Evolutionary conservation across 2,888 invertebrate species (phyloP).

Genomic region (Lochmaea capreae): DNA sequence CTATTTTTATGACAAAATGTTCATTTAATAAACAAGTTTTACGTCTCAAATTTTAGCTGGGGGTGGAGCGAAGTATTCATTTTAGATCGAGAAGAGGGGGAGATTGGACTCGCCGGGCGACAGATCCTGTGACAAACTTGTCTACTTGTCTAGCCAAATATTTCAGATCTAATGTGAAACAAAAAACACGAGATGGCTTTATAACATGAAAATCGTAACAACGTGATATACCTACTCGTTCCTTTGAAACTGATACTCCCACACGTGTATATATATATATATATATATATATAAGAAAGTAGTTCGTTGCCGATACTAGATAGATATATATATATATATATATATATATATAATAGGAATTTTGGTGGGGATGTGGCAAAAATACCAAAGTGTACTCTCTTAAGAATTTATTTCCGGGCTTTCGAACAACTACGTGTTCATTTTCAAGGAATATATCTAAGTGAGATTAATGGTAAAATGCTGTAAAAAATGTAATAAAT

Average conservation of each 20-base stretch:
- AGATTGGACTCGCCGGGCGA: conserved; percentile 16
- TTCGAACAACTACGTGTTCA: too few relatives aligned
- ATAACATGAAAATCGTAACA: conserved; percentile 9
- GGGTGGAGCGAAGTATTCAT: conserved; percentile 46
- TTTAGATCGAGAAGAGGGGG: conserved; percentile 37
- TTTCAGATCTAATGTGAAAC: conserved; percentile 31
- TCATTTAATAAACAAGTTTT: conserved; percentile 32
- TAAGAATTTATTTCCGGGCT: too few relatives aligned
- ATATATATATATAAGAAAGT: too few relatives aligned
- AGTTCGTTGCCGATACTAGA: too few relatives aligned
- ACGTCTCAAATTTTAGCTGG: conserved; percentile 42
- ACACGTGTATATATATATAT: not conserved
- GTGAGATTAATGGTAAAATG: too few relatives aligned
- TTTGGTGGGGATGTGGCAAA: too few relatives aligned
- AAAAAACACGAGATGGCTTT: not conserved
- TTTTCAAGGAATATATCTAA: too few relatives aligned
- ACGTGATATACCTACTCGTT: not conserved
- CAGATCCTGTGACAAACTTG: conserved; percentile 44
- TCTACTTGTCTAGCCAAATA: conserved; percentile 50
- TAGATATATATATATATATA: too few relatives aligned
- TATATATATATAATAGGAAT: too few relatives aligned
- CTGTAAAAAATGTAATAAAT: too few relatives aligned
- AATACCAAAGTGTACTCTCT: too few relatives aligned
- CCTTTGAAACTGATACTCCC: not conserved
- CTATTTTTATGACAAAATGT: conserved; percentile 39